Base-by-base conservation (phyloP, 2,888 invertebrate species). In the Chelonus formosanus region DNA sequence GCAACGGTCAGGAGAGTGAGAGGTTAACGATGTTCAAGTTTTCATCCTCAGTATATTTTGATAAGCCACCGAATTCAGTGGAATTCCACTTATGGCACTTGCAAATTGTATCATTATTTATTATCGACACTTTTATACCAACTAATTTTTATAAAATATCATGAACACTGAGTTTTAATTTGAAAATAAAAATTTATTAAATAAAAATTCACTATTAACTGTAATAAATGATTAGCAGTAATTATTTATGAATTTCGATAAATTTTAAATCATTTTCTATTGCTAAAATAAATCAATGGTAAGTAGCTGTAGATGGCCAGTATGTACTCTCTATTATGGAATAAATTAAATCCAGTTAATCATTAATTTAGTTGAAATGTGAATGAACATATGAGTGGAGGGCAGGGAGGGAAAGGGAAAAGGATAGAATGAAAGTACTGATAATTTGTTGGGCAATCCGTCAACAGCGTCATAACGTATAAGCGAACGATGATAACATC, bases 401-500 rank as follows among this genome's bases (percentile, higher is more conserved):
- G 64, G 48, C 57, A 40, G 6, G 6, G 40, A 40, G 40, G 6
- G 40, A 40, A 40, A 40, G 40, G 6, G 40, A 6, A 40, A 40
- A 40, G 40, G 40, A 40, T 40, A 40, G 40, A 6, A 40, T 40
- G 40, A 40, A 40, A 40, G 40, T 40, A 40, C 40, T 40, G 40
- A 40, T 40, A 40, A 40, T 40, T 40, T 40, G 40, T 40, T 40
- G 71, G 75, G 74, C 75, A 75, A 76, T 78, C 78, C 79, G 79
- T 81, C 81, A 80, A 74, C 80, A 74, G 70, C 75, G 76, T 73
- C 77, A 79, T 80, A 80, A 81, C 76, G 77, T 78, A 78, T 78
- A 79, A 79, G 76, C 80, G 78, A 75, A 75, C 78, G 76, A 81
- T 81, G 82, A 81, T 79, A 81, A 80, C 80, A 82, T 78, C 78